Conservation (phyloP, 2,113 vertebrate genomes). For the Pyxicephalus adspersus region DNA sequence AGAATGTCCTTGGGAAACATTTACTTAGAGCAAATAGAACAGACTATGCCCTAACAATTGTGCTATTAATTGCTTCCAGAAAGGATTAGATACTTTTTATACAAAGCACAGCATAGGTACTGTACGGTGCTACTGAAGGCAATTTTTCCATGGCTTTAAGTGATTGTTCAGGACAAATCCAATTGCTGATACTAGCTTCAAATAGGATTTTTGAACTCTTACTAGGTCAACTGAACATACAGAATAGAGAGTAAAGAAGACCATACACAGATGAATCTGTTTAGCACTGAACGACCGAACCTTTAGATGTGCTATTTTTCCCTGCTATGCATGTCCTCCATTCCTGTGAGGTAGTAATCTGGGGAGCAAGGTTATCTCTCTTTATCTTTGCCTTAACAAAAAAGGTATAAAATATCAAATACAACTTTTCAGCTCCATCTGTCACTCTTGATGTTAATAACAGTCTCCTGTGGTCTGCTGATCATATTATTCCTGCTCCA, state of each 20-base stretch:
- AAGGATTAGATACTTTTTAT: conserved; percentile 14
- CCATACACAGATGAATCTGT: no score
- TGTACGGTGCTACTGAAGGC: neutral
- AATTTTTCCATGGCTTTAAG: neutral
- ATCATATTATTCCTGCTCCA: no score
- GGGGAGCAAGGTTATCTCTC: no score
- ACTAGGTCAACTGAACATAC: neutral
- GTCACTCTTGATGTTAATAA: no score
- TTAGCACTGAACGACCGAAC: no score
- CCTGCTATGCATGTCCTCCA: no score
- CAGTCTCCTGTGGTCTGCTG: no score
- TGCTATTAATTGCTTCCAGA: conserved; percentile 20
- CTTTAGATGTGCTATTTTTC: no score
- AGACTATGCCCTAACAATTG: conserved; percentile 14
- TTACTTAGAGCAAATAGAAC: conserved; percentile 29
- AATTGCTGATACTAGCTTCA: neutral
- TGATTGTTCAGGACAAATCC: conserved; percentile 2
- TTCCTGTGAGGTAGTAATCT: no score
- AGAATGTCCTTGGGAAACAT: conserved; percentile 37
- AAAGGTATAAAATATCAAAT: no score
- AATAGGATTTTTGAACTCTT: neutral
- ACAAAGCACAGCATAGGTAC: neutral
- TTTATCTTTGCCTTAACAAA: no score
- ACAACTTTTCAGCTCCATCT: no score
- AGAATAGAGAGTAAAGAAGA: neutral